Evolutionary conservation across 1,140 invertebrate genomes (phyloP).

Genomic region (Drosophila chauvacae): DNA sequence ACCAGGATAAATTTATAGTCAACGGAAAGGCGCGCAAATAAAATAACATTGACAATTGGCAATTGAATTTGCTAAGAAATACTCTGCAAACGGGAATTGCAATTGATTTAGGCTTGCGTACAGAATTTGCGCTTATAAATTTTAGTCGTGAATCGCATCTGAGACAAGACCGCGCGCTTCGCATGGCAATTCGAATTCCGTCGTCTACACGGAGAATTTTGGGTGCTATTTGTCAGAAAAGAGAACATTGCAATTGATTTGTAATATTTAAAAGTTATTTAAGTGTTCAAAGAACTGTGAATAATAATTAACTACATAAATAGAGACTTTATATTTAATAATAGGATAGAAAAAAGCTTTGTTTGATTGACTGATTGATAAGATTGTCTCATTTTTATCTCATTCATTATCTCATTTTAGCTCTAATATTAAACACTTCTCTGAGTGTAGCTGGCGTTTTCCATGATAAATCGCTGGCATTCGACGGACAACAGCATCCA

Average conservation of each 20-base stretch:
- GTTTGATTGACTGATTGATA: not conserved
- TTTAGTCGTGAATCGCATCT: conserved; percentile 23
- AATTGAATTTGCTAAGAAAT: conserved; percentile 68
- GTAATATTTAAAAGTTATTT: not conserved
- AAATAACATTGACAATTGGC: conserved; percentile 73
- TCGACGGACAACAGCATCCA: conserved; percentile 27
- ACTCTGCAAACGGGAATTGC: conserved; percentile 33
- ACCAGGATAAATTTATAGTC: conserved; percentile 59
- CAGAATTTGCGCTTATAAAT: conserved; percentile 50
- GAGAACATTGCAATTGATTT: not conserved
- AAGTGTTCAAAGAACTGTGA: not conserved
- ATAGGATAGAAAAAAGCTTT: not conserved
- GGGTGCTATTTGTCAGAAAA: not conserved
- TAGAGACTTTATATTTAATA: not conserved
- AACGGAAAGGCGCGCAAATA: conserved; percentile 68
- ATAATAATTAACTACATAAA: not conserved
- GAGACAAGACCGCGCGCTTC: conserved; percentile 25
- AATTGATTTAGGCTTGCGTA: conserved; percentile 59
- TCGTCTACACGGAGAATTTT: not conserved
- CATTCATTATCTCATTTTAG: no score
- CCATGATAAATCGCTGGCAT: conserved; percentile 20
- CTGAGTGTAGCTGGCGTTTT: conserved; percentile 6
- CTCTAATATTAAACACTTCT: not conserved
- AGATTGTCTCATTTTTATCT: no score
- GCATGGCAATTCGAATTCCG: conserved; percentile 21